These are phyloP conservation scores for Hydrophis major DNA, from an alignment of 2,797 vertebrate genomes.

Conservation along the genomic window DNA sequence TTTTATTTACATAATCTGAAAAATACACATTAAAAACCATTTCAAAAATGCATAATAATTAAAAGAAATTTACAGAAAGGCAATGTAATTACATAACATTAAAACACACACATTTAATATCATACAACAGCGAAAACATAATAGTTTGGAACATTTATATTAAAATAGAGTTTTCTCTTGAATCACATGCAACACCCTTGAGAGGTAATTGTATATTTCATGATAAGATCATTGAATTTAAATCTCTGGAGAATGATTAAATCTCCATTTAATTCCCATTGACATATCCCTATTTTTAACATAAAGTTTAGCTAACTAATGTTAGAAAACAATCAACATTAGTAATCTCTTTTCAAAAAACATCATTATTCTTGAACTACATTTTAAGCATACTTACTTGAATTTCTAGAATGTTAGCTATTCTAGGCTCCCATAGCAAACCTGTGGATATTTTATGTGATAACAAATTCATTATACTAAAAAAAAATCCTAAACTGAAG, in stretches of 20 bases:
- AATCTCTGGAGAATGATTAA: background rate
- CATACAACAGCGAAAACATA: too few species aligned
- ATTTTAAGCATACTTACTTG: background rate
- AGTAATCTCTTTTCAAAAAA: background rate
- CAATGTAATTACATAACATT: too few species aligned
- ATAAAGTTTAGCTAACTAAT: background rate
- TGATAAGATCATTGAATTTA: background rate
- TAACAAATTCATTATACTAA: background rate
- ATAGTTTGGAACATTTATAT: too few species aligned
- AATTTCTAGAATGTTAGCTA: background rate
- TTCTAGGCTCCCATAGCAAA: background rate
- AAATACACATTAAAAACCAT: background rate
- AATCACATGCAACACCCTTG: background rate
- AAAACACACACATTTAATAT: too few species aligned
- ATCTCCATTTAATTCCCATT: background rate
- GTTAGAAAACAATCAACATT: background rate
- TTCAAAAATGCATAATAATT: background rate
- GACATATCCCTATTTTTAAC: background rate
- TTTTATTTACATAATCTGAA: background rate
- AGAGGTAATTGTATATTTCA: background rate
- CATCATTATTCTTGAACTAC: too few species aligned
- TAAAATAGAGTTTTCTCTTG: background rate
- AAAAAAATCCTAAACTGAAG: background rate
- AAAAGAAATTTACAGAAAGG: too few species aligned
- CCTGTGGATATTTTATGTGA: background rate